phyloP scores from a whole-genome alignment of 2,797 vertebrate species.

The Ctenochaetus hawaiiensis region DNA sequence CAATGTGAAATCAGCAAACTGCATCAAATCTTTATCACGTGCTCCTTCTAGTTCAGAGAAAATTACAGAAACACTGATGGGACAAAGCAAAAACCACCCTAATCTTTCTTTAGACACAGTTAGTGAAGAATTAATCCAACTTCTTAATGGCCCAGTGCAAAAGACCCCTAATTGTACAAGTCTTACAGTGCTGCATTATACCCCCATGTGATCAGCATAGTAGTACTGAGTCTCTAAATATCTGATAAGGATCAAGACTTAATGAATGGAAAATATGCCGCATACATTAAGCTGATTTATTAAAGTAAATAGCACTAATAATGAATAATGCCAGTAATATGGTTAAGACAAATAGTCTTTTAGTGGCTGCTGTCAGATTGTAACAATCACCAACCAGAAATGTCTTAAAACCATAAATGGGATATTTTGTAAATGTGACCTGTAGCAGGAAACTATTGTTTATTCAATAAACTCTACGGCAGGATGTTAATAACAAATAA shows the following conservation, averaged over 20 bases:
- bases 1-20: slow-evolving; percentile 54
- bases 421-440: slow-evolving; percentile 20
- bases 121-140: slow-evolving; percentile 41
- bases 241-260: slow-evolving; percentile 33
- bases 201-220: slow-evolving; percentile 48
- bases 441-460: slow-evolving; percentile 14
- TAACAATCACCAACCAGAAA: neutral
- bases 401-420: neutral
- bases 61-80: slow-evolving; percentile 39
- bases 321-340: slow-evolving; percentile 23
- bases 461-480: neutral
- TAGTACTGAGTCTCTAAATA: slow-evolving; percentile 33
- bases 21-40: slow-evolving; percentile 66
- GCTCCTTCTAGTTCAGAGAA: slow-evolving; percentile 40
- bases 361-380: slow-evolving; percentile 10
- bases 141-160: slow-evolving; percentile 34
- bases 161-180: slow-evolving; percentile 35
- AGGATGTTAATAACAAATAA: slow-evolving; percentile 10
- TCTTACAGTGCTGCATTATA: slow-evolving; percentile 30
- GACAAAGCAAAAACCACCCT: slow-evolving; percentile 35
- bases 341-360: slow-evolving; percentile 34
- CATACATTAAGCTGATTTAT: slow-evolving; percentile 43
- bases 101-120: slow-evolving; percentile 48
- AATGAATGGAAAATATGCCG: slow-evolving; percentile 49
- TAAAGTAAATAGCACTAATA: slow-evolving; percentile 15